Conservation (phyloP, 2,888 invertebrate species). For the Ernsta delagoae region DNA sequence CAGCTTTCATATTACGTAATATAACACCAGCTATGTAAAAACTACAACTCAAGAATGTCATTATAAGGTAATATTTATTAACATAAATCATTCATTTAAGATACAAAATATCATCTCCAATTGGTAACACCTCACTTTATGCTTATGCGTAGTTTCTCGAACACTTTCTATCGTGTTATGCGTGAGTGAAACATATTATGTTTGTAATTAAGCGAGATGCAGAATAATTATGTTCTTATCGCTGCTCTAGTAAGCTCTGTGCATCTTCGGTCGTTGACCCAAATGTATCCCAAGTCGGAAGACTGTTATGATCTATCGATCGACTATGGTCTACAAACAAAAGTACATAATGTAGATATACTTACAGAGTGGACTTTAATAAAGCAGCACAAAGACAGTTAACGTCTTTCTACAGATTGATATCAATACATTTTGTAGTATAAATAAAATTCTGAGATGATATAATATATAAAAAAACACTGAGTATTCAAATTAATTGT, state of each 20-base stretch:
- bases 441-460: too few relatives aligned
- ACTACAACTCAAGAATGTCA: neutral
- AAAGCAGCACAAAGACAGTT: too few relatives aligned
- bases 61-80: neutral
- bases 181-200: constrained; percentile 1
- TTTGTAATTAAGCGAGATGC: neutral
- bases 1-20: neutral
- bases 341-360: neutral
- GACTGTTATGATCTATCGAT: constrained; percentile 12
- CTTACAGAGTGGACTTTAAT: neutral
- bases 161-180: constrained; percentile 2
- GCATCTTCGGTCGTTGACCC: constrained; percentile 29
- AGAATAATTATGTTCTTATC: constrained; percentile 16
- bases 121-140: neutral
- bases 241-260: constrained; percentile 17
- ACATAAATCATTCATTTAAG: neutral
- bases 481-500: too few relatives aligned
- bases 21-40: neutral
- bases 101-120: neutral
- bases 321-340: neutral
- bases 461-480: too few relatives aligned
- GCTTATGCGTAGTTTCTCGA: neutral
- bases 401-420: too few relatives aligned
- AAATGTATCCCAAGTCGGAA: constrained; percentile 4
- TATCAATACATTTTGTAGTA: neutral